Evolutionary conservation across 2,888 invertebrate species (phyloP), one percentile per base, ranked within the genome.

Genomic region (Rhagonycha lutea): DNA sequence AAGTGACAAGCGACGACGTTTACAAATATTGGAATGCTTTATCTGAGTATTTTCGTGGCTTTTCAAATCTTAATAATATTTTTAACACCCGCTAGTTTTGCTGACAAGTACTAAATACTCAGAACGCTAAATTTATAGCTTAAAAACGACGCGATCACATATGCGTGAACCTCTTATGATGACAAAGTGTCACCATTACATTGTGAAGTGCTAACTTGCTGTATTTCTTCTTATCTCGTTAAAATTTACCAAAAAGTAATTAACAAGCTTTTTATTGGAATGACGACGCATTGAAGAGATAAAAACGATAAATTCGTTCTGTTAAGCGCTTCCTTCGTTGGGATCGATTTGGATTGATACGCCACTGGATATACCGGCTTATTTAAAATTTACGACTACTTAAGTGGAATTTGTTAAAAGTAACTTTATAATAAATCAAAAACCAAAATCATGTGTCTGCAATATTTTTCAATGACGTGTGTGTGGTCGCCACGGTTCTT

Each of bases 401-500:
- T 63, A 18, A 28, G 68, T 14, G 14, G 70, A 65, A 65, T 65
- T 65, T 63, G 63, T 65, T 70, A 65, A 47, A 63, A 14, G 70
- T 61, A 60, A 74, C 12, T 70, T 18, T 61, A 60, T 60, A 75
- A 69, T 24, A 68, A 73, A 73, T 32, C 12, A 23, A 23, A 26
- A 63, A 47, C 10, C 14, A 32, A 70, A 70, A 70, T 67, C 70
- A 67, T 74, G 61, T 74, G 70, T 70, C 70, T 47, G 28, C 26
- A 29, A 72, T 69, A 69, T 75, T 75, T 75, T 75, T 78, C 73
- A 60, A 61, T 28, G 75, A 74, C 73, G 80, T 81, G 84, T 82
- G 86, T 85, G 85, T 84, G 85, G 85, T 86, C 86, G 82, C 83
- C 81, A 85, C 85, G 86, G 84, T 83, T 79, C 83, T 84, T 83